Conservation (phyloP, 2,888 invertebrate genomes). For the Pseudanteris insignis region DNA sequence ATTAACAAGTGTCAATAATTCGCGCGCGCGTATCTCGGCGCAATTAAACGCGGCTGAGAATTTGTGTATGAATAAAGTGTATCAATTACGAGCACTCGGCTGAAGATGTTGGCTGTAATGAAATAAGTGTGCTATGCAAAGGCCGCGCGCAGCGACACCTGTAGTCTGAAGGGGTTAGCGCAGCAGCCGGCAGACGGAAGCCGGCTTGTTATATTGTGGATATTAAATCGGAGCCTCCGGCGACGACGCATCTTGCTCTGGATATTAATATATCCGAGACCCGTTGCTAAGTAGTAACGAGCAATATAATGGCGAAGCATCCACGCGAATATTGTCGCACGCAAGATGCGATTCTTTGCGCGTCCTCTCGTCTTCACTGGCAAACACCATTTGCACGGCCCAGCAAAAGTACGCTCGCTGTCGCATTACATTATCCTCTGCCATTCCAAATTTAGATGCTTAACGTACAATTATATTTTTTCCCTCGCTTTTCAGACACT, state of each 20-base stretch:
- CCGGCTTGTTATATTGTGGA: constrained; percentile 52
- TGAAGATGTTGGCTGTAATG: constrained; percentile 36
- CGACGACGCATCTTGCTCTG: constrained; percentile 47
- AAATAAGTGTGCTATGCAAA: constrained; percentile 33
- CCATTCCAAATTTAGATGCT: constrained; percentile 10
- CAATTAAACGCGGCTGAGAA: constrained; percentile 32
- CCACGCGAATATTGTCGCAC: constrained; percentile 46
- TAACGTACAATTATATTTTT: too few species aligned
- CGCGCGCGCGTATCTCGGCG: constrained; percentile 1
- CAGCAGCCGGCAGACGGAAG: constrained; percentile 20
- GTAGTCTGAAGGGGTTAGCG: constrained; percentile 21
- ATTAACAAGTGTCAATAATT: constrained; percentile 35
- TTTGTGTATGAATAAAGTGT: constrained; percentile 42
- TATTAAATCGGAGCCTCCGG: constrained; percentile 56
- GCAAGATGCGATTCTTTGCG: constrained; percentile 48
- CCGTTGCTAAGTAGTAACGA: constrained; percentile 51
- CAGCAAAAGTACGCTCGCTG: too few species aligned
- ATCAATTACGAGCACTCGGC: constrained; percentile 37
- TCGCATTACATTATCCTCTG: constrained; percentile 32
- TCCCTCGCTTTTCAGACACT: too few species aligned
- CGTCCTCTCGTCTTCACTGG: constrained; percentile 20
- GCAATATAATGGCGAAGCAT: constrained; percentile 40
- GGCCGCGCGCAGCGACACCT: constrained; percentile 30
- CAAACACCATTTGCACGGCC: constrained; percentile 21
- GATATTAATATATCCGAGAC: constrained; percentile 60